Conservation (phyloP, 1,140 invertebrate genomes). For the Plectus sambesii region DNA sequence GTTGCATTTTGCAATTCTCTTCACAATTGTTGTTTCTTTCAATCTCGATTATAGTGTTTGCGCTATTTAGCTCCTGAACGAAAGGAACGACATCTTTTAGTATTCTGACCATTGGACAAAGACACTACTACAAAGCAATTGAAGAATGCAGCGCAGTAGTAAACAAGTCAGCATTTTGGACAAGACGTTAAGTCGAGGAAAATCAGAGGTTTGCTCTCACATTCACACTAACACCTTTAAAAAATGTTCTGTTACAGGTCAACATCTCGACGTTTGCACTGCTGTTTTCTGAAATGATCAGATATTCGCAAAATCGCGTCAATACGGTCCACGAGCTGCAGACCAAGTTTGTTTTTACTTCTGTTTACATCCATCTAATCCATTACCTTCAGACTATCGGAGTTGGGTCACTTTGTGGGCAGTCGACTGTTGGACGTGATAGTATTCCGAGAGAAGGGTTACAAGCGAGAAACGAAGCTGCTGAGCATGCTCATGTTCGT, state of each 20-base stretch:
- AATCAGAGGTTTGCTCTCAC: conserved; percentile 67
- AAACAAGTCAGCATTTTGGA: conserved; percentile 61
- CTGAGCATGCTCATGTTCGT: conserved; percentile 89
- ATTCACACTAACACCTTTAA: conserved; percentile 4
- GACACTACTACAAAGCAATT: conserved; percentile 6
- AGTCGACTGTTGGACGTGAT: conserved; percentile 80
- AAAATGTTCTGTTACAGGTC: conserved; percentile 46
- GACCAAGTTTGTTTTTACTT: conserved; percentile 63
- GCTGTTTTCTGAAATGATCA: conserved; percentile 91
- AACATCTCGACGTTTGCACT: conserved; percentile 82
- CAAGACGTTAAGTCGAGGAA: conserved; percentile 78
- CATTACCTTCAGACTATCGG: conserved; percentile 60
- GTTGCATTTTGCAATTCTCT: too few relatives aligned
- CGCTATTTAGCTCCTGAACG: too few relatives aligned
- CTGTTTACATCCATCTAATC: too few relatives aligned
- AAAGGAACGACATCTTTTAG: too few relatives aligned
- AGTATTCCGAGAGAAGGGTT: conserved; percentile 78
- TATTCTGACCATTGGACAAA: too few relatives aligned
- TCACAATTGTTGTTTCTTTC: too few relatives aligned
- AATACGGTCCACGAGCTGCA: conserved; percentile 88
- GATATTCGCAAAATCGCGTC: conserved; percentile 91
- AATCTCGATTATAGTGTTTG: too few relatives aligned
- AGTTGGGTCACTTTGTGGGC: conserved; percentile 87
- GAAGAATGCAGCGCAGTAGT: conserved; percentile 26
- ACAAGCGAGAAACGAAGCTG: conserved; percentile 86